Evolutionary conservation across 2,797 vertebrate species (phyloP).

Genomic region (Acipenser oxyrinchus): DNA sequence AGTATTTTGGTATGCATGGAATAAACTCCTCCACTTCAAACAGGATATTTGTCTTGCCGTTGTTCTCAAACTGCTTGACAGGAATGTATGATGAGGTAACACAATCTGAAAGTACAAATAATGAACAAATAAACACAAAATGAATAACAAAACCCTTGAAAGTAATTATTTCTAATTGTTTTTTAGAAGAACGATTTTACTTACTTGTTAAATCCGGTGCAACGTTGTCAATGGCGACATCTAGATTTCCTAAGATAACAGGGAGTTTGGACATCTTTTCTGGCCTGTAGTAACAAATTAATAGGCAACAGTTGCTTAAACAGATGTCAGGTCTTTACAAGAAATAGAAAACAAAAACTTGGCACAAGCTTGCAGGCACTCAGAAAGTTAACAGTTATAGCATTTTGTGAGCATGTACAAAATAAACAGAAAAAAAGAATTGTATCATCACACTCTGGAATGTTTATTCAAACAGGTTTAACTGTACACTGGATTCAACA

Average conservation of each 20-base stretch:
- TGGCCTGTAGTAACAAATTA: slow-evolving; percentile 55
- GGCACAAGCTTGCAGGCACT: slow-evolving; percentile 3
- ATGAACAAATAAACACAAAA: slow-evolving; percentile 20
- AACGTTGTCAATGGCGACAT: slow-evolving; percentile 83
- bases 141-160: slow-evolving; percentile 26
- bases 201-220: slow-evolving; percentile 86
- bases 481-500: too few species aligned
- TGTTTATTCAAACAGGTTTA: too few species aligned
- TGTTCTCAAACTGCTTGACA: slow-evolving; percentile 75
- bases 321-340: slow-evolving; percentile 12
- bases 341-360: slow-evolving; percentile 1
- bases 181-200: slow-evolving; percentile 20
- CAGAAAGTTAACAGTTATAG: slow-evolving; percentile 1
- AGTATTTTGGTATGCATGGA: slow-evolving; percentile 84
- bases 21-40: slow-evolving; percentile 94
- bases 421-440: background rate
- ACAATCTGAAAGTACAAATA: slow-evolving; percentile 67
- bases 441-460: background rate
- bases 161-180: slow-evolving; percentile 13
- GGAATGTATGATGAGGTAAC: slow-evolving; percentile 94
- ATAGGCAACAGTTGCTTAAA: slow-evolving; percentile 22
- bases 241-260: slow-evolving; percentile 89
- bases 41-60: slow-evolving; percentile 52
- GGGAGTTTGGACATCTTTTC: slow-evolving; percentile 98
- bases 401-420: too few species aligned